Base-by-base conservation (phyloP, 2,797 vertebrate species). In the Hypotaenidia philippensis region DNA sequence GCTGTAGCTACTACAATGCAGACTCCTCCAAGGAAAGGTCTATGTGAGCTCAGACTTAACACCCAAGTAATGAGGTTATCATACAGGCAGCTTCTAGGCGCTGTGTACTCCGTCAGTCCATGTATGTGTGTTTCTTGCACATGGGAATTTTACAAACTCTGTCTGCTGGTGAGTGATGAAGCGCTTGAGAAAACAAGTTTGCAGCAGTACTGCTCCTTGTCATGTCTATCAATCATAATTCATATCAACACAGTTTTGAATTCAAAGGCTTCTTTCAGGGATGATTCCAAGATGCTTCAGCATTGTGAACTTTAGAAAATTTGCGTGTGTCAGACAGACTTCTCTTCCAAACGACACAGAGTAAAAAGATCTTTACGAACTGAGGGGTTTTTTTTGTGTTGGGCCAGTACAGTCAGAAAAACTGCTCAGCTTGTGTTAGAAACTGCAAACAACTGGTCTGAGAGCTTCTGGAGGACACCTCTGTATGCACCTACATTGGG, bases 101-200 rank as follows among this genome's bases (percentile, higher is more conserved):
- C 81, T 57, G 83, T 1, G 60, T 8, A 21, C 88, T 63, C 78
- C 53, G 72, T 1, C 79, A 53, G 88, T 96, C 74, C 47, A 3
- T 44, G 41, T 9, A 44, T 44, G 41, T 19, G 41, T 16, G 22
- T 55, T 88, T 71, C 86, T 96, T 69, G 80, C 90, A 96, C 77
- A 71, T 53, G 86, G 93, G 92, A 93, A 92, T 96, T 96, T 65
- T 75, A 68, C 88, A 86, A 88, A 93, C 61, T 64, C 88, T 71
- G 91, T 65, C 87, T 89, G 84, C 71, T 91, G 82, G 79, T 90
- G 89, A 92, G 82, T 71, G 90, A 94, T 90, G 92, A 89, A 95
- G 83, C 61, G 61, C 80, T 93, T 83, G 72, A 94, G 96, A 88
- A 95, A 94, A 95, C 92, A 96, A 93, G 59, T 80, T 95, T 87